These are phyloP conservation scores for Mizuhopecten yessoensis DNA, from an alignment of 1,140 invertebrate species.

Conservation along the genomic window DNA sequence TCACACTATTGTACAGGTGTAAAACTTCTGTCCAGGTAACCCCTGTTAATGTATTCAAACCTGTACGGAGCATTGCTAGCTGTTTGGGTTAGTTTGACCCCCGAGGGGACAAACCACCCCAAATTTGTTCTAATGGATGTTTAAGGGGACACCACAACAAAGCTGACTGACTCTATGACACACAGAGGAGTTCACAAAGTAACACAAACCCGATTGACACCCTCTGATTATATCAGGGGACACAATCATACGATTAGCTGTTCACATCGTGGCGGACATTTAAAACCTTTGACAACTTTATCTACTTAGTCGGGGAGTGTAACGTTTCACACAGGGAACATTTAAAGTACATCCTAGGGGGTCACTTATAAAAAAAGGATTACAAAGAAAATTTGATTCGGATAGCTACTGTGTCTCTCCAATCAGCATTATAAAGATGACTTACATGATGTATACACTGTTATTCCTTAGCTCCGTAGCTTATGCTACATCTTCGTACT, in stretches of 20 bases:
- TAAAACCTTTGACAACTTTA: slow-evolving; percentile 35
- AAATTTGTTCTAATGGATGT: slow-evolving; percentile 4
- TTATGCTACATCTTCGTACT: neutral
- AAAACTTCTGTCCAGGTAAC: neutral
- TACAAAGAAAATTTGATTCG: neutral
- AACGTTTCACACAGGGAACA: slow-evolving; percentile 7
- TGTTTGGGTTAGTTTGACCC: neutral
- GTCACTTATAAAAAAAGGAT: neutral
- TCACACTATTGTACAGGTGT: neutral
- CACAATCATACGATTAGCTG: neutral
- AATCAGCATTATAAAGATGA: neutral
- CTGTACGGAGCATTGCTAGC: neutral
- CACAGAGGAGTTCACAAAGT: neutral
- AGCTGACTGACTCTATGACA: neutral
- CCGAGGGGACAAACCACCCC: neutral
- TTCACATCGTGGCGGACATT: neutral
- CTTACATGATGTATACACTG: neutral
- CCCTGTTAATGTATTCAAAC: neutral
- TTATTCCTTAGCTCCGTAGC: too few species aligned
- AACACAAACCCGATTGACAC: slow-evolving; percentile 2
- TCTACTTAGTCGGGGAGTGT: neutral
- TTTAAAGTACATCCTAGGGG: neutral
- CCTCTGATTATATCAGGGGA: neutral
- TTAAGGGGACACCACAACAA: neutral
- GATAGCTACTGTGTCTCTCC: neutral